Evolutionary conservation across 2,797 vertebrate genomes (phyloP).

Genomic region (Acanthurus leucopareius): DNA sequence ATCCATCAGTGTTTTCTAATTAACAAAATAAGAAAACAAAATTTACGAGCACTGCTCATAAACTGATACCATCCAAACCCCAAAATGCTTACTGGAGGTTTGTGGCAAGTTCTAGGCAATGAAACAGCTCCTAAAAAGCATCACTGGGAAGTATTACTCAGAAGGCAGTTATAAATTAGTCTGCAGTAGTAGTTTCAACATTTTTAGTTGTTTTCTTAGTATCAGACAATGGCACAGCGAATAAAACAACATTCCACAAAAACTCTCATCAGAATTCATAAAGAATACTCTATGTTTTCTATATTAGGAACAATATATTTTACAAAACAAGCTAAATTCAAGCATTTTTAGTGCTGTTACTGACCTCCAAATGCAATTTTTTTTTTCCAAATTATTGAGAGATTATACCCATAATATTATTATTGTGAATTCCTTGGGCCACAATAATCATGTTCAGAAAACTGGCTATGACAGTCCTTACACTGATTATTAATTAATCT

Average conservation of each 20-base stretch:
- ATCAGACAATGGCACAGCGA: not conserved
- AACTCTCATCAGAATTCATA: not conserved
- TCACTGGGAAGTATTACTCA: constrained; percentile 3
- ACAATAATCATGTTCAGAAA: too few species aligned
- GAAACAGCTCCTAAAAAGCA: constrained; percentile 48
- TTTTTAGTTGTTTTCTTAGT: constrained; percentile 2
- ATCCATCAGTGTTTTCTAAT: constrained; percentile 26
- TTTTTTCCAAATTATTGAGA: too few species aligned
- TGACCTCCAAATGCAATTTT: too few species aligned
- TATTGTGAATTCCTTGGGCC: too few species aligned
- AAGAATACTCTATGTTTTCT: not conserved
- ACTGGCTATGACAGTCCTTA: too few species aligned
- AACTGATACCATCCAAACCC: constrained; percentile 9
- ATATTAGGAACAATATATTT: not conserved
- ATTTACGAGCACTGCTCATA: constrained; percentile 3
- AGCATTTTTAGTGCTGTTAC: not conserved
- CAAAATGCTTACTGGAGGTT: constrained; percentile 25
- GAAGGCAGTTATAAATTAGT: constrained; percentile 25
- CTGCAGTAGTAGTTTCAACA: constrained; percentile 11
- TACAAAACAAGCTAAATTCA: not conserved
- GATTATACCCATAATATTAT: too few species aligned
- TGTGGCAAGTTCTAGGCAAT: constrained; percentile 20
- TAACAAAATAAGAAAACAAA: constrained; percentile 22
- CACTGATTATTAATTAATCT: too few species aligned
- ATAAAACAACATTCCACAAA: constrained; percentile 4